Evolutionary conservation across 2,888 invertebrate genomes (phyloP).

Genomic region (Macaria liturata): DNA sequence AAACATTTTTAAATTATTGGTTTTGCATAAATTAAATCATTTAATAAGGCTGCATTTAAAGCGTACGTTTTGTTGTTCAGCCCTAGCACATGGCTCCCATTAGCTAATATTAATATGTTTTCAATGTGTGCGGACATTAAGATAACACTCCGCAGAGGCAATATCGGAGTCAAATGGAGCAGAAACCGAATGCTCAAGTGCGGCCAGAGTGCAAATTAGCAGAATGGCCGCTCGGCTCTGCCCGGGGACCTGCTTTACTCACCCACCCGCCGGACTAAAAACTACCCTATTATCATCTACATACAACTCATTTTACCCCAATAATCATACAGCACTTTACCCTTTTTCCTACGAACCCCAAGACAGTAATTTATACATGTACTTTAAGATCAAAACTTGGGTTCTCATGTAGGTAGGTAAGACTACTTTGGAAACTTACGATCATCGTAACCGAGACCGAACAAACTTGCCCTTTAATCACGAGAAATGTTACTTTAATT

Average conservation of each 20-base stretch:
- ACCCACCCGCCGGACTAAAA: too few relatives aligned
- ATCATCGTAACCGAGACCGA: too few relatives aligned
- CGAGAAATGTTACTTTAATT: too few relatives aligned
- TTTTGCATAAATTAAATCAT: too few relatives aligned
- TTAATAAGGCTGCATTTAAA: too few relatives aligned
- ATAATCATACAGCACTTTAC: neutral
- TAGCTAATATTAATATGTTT: conserved; percentile 16
- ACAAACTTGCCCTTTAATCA: too few relatives aligned
- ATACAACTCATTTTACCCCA: conserved; percentile 2
- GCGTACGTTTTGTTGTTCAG: too few relatives aligned
- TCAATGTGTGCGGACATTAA: conserved; percentile 21
- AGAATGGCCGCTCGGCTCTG: conserved; percentile 23
- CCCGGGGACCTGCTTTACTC: conserved; percentile 11
- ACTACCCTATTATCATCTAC: too few relatives aligned
- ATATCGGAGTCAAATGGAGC: conserved; percentile 26
- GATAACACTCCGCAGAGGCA: conserved; percentile 25
- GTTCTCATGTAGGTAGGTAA: conserved; percentile 11
- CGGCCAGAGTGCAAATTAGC: conserved; percentile 22
- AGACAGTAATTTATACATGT: conserved; percentile 19
- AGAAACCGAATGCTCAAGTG: conserved; percentile 26
- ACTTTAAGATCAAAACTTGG: conserved; percentile 23
- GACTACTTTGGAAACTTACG: too few relatives aligned
- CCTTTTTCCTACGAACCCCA: conserved; percentile 1
- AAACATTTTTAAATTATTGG: too few relatives aligned
- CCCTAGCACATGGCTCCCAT: neutral